Base-by-base conservation (phyloP, 2,113 vertebrate species). In the Muscicapa adusta region DNA sequence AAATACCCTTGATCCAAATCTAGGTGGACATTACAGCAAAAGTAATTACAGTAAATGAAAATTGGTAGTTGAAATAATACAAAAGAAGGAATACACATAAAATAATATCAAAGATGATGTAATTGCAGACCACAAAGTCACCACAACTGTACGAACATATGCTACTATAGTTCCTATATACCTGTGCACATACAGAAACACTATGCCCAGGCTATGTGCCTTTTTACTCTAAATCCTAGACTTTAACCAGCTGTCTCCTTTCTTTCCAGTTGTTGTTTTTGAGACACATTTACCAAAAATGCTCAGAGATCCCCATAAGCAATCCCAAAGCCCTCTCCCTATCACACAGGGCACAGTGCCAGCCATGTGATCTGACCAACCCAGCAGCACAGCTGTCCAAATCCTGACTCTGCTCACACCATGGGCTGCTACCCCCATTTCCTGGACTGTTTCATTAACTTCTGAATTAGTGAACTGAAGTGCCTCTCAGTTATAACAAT, bases 271-370 rank as follows among this genome's bases (percentile, higher is more conserved):
- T 72, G 24, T 19, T 16, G 2, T 60, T 85, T 78, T 24, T 72
- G 42, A 65, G 36, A 48, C 4, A 56, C 0, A 0, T 68, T 82
- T 72, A 82, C 17, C 14, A 60, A 65, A 91, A 61, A 33, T 9
- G 28, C 70, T 62, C 38, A 34, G 67, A 88, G 31, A 53, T 57
- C 19, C 36, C 62, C 72, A 11, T 66, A 57, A 75, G 40, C 48
- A 54, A 51, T 17, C 34, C 62, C 42, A 76, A 72, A 93, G 58
- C 45, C n/a, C 43, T 61, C 43, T 76, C 6, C 62, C 36, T 79
- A 12, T 60, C 57, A 56, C 0, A 0, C 19, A 61, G 40, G 61
- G 57, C 33, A 19, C 0, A 2, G 54, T 82, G 78, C 31, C 56
- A 65, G 26, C 54, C 0, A 0, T 11, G 8, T 8, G 10, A 77